A percentile compares a stretch with the other conserved stretches of the same genome.
These are phyloP conservation scores for Phytoseiulus persimilis DNA, from an alignment of 2,888 invertebrate genomes.

Conservation along the genomic window DNA sequence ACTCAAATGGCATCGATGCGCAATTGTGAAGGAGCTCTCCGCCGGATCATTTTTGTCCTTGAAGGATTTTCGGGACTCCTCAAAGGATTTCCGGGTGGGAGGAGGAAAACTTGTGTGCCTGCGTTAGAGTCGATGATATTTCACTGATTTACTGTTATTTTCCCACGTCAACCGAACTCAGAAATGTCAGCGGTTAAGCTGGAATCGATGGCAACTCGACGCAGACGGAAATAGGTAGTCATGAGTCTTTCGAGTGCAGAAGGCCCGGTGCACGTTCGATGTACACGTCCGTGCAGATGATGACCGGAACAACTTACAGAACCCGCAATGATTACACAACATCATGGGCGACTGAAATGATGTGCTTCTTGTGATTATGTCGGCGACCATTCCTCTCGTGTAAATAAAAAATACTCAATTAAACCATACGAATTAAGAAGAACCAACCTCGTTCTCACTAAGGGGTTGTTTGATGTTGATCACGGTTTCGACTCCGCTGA, in stretches of 20 bases:
- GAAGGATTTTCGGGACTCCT: too few species aligned
- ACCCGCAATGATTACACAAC: not conserved
- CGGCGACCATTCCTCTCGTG: not conserved
- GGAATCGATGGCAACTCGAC: not conserved
- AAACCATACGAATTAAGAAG: not conserved
- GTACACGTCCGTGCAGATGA: not conserved
- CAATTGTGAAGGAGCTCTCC: not conserved
- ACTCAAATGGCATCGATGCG: not conserved
- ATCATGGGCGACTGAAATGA: not conserved
- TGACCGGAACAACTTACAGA: not conserved
- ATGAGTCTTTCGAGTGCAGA: not conserved
- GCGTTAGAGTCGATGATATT: not conserved
- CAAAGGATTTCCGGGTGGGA: not conserved
- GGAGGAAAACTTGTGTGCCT: not conserved
- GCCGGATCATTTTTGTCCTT: not conserved
- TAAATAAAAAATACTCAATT: conserved; percentile 5
- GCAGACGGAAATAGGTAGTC: not conserved
- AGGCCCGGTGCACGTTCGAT: not conserved
- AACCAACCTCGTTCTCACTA: not conserved
- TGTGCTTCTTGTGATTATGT: not conserved
- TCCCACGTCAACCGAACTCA: not conserved
- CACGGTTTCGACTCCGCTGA: not conserved
- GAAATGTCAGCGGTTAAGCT: not conserved
- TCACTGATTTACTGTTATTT: not conserved
- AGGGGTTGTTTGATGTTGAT: not conserved